A percentile compares a stretch with the other conserved stretches of the same genome.
phyloP scores from a whole-genome alignment of 2,113 vertebrate species.

The Pseudonaja textilis region DNA sequence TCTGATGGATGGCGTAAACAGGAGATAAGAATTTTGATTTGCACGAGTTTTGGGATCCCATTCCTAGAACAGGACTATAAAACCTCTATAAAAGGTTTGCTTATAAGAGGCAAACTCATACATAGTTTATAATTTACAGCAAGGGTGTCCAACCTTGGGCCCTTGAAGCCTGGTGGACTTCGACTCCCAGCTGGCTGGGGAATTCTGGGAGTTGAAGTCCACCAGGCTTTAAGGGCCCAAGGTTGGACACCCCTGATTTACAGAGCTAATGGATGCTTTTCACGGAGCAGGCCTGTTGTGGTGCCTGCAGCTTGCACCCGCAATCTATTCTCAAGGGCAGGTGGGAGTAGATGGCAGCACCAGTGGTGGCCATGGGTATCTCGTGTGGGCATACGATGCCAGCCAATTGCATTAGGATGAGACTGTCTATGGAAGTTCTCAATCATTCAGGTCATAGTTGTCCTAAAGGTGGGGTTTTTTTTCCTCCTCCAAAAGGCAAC shows the following conservation, averaged over 20 bases:
- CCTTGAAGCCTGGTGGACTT: too few relatives aligned
- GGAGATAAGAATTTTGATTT: slow-evolving; percentile 69
- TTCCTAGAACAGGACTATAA: slow-evolving; percentile 29
- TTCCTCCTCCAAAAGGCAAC: too few relatives aligned
- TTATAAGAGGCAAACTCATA: neutral
- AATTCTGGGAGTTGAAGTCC: too few relatives aligned
- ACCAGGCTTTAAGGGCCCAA: too few relatives aligned
- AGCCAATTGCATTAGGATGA: neutral
- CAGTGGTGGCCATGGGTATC: neutral
- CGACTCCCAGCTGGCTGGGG: too few relatives aligned
- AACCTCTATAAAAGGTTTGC: neutral
- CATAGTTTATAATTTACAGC: neutral
- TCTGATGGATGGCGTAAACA: slow-evolving; percentile 55
- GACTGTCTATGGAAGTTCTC: neutral
- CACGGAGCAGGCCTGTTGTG: neutral
- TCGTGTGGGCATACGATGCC: neutral
- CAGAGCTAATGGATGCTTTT: neutral
- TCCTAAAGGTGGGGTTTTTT: too few relatives aligned
- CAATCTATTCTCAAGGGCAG: neutral
- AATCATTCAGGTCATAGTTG: too few relatives aligned
- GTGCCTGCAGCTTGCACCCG: neutral
- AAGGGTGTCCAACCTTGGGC: too few relatives aligned
- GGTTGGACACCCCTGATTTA: too few relatives aligned
- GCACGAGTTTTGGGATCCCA: slow-evolving; percentile 53
- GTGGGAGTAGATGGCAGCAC: neutral